Percentiles rank a stretch among this genome's conserved stretches.
phyloP scores from a whole-genome alignment of 2,888 invertebrate genomes.

The Cataglyphis livida region DNA sequence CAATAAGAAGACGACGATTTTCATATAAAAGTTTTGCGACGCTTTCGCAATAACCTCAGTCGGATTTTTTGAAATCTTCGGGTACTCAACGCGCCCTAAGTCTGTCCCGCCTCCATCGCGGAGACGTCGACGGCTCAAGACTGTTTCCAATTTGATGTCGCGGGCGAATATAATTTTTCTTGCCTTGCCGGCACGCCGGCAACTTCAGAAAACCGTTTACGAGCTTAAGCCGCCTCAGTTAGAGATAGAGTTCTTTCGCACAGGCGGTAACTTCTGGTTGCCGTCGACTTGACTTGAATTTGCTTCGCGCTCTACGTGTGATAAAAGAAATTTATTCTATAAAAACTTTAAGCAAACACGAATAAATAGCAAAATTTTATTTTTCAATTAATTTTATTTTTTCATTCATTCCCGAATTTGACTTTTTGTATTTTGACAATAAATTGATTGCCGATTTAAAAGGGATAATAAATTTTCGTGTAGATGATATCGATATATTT shows the following conservation, averaged over 20 bases:
- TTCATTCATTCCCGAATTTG: neutral
- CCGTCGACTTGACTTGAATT: constrained; percentile 37
- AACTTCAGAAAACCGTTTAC: constrained; percentile 58
- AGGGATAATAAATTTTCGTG: neutral
- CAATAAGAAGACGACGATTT: constrained; percentile 41
- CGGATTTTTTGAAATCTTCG: constrained; percentile 46
- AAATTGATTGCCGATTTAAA: neutral
- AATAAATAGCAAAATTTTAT: constrained; percentile 38
- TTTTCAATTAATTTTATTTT: constrained; percentile 21
- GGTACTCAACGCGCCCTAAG: constrained; percentile 30
- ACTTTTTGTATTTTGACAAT: neutral
- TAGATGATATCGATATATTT: neutral
- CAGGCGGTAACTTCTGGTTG: constrained; percentile 46
- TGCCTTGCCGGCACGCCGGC: constrained; percentile 37
- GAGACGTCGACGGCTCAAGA: constrained; percentile 46
- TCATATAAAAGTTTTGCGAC: constrained; percentile 51
- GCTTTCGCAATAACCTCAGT: constrained; percentile 44
- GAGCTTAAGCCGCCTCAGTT: constrained; percentile 53
- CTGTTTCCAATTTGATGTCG: constrained; percentile 65
- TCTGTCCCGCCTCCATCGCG: constrained; percentile 20
- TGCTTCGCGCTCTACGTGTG: neutral
- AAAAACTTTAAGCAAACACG: constrained; percentile 26
- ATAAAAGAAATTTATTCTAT: constrained; percentile 28
- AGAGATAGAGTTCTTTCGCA: constrained; percentile 27
- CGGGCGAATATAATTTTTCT: constrained; percentile 67